Percentiles rank a stretch among this genome's conserved stretches.
phyloP scores from a whole-genome alignment of 1,140 invertebrate genomes.

The Pygmarrhopalites habei region DNA sequence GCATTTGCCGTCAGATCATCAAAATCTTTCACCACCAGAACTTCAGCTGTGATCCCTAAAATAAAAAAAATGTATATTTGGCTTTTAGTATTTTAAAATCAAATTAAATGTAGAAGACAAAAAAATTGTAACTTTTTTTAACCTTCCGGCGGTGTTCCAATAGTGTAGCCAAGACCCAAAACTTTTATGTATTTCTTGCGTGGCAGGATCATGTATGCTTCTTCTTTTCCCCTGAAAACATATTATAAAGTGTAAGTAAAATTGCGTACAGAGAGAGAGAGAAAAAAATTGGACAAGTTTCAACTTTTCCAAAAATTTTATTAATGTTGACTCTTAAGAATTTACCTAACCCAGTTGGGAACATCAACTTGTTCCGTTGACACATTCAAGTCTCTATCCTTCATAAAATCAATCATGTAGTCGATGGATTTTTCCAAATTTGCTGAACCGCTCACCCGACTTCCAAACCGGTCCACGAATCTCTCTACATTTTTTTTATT shows the following conservation, averaged over 20 bases:
- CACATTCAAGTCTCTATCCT: conserved; percentile 52
- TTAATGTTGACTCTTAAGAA: no score
- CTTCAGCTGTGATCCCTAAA: conserved; percentile 42
- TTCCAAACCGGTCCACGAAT: conserved; percentile 67
- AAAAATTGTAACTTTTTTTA: not conserved
- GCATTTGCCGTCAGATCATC: conserved; percentile 43
- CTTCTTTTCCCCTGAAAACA: conserved; percentile 43
- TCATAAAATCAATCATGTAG: conserved; percentile 57
- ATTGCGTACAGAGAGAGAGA: not conserved
- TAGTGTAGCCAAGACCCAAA: conserved; percentile 44
- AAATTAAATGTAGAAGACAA: no score
- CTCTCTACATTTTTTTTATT: no score
- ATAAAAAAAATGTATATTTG: no score
- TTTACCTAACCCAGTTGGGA: conserved; percentile 53
- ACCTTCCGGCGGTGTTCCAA: conserved; percentile 43
- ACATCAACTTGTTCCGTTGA: conserved; percentile 53
- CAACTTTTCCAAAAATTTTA: not conserved
- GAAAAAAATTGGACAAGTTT: not conserved
- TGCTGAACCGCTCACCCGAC: conserved; percentile 56
- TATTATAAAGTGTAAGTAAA: not conserved
- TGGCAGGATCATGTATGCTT: conserved; percentile 43
- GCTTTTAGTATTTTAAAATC: no score
- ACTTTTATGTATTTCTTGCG: conserved; percentile 42
- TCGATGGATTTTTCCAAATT: conserved; percentile 64
- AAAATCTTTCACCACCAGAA: conserved; percentile 45